These are phyloP conservation scores for Brachyopa scutellaris DNA, from an alignment of 2,888 invertebrate species.

Conservation along the genomic window DNA sequence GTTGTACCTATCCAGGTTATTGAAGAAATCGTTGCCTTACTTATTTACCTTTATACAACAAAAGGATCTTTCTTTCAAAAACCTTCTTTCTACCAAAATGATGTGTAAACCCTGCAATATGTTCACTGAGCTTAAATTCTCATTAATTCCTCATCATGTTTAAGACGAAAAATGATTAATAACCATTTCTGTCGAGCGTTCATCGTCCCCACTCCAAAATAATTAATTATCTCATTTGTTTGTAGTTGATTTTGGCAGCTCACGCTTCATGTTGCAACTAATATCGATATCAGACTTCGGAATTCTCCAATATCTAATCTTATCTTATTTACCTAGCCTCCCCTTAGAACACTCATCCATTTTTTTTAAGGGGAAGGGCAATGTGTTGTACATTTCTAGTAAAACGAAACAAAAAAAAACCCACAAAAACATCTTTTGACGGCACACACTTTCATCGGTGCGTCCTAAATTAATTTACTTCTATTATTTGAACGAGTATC, in stretches of 20 bases:
- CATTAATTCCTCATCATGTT: not conserved
- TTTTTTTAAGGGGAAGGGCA: constrained; percentile 9
- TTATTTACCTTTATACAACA: too few species aligned
- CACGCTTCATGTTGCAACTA: constrained; percentile 11
- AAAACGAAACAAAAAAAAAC: not conserved
- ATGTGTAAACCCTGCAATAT: not conserved
- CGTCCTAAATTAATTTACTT: constrained; percentile 37
- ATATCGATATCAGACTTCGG: constrained; percentile 24
- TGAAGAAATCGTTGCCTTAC: too few species aligned
- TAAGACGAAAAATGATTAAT: not conserved
- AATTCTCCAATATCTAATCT: constrained; percentile 31
- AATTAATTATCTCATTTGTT: constrained; percentile 52
- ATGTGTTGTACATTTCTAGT: constrained; percentile 14
- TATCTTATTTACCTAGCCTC: constrained; percentile 34
- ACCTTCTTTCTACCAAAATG: too few species aligned
- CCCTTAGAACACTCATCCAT: constrained; percentile 15
- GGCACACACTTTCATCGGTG: constrained; percentile 34
- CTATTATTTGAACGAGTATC: constrained; percentile 34
- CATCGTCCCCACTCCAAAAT: constrained; percentile 14
- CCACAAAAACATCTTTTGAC: constrained; percentile 55
- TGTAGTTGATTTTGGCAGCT: constrained; percentile 21
- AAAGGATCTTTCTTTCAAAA: too few species aligned
- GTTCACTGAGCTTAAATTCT: not conserved
- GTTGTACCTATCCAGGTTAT: too few species aligned
- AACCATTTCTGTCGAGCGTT: constrained; percentile 12